Evolutionary conservation across 2,113 vertebrate genomes (phyloP), one percentile per base, ranked within the genome.

Genomic region (Ictidomys tridecemlineatus): DNA sequence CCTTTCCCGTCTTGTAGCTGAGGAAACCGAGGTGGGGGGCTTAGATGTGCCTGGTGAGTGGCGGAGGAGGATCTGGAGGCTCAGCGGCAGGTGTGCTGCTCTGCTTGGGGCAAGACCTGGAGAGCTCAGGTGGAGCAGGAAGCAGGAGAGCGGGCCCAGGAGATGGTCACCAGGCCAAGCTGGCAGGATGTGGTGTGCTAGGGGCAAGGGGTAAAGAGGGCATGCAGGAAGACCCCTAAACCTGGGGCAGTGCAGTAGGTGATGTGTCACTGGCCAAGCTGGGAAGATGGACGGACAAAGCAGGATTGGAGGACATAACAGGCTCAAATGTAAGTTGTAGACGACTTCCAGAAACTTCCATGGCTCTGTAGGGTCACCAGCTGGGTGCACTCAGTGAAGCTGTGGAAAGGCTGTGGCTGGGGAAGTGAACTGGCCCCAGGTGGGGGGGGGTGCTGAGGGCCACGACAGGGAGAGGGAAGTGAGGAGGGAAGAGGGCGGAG

Each of bases 231-330:
- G n/a, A 8, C 13, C 37, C 18, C 63, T 63, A n/a, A 39, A 28
- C 56, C 34, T 5, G 13, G 53, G 53, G 7, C 63, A 8, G 42
- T 0, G 18, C 0, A 0, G 10, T 8, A 7, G 61, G 22, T 45
- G 51, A 30, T 4, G 18, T 72, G 53, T 48, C 18, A 0, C 32
- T 1, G 1, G 7, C 56, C 56, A 22, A 56, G 28, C 14, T 11
- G 9, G 34, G 73, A 85, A 92, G 42, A 28, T 1, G 3, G 39
- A 39, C 1, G 28, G 85, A 13, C 4, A 65, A 22, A 77, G 18
- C 77, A 32, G 2, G 1, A 65, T 34, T 48, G 53, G 53, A 56
- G 76, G 30, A 61, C 61, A 61, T 42, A 13, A 20, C 5, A 53
- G 17, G 32, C 20, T 61, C 65, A 6, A 24, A 53, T 37, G 6